Evolutionary conservation across 2,113 vertebrate species (phyloP), one percentile per base, ranked within the genome.

Genomic region (Halcyon malimbica): DNA sequence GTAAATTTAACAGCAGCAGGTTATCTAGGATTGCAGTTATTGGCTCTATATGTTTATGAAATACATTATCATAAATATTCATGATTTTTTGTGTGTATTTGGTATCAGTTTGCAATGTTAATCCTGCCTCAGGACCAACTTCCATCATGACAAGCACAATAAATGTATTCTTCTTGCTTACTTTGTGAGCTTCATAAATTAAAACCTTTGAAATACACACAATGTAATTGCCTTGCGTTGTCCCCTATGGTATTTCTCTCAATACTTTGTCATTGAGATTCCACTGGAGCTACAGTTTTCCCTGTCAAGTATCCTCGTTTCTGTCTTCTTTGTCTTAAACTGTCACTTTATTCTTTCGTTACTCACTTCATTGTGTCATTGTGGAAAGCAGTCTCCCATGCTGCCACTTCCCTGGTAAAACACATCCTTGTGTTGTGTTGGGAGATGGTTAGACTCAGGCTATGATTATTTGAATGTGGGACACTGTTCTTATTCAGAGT

Each of bases 61-160:
- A 87, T 86, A 71, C 3, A 78, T 96, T 92, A 83, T 88, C 42
- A 95, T 97, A 94, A 95, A 96, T 96, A 96, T 96, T 96, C 16
- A 92, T 94, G 8, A 35, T 56, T 87, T 89, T 77, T 87, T 83
- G 21, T 69, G 16, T 70, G 35, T 77, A 68, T 83, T 90, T 86
- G 63, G 25, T 91, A 90, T 24, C 65, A 51, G 56, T 93, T 94
- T 89, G 69, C 88, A 83, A 35, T 41, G 64, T 92, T 93, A 94
- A 94, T 95, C 42, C 56, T 92, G 83, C 83, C 83, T 93, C 54
- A 83, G 86, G 85, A 92, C 80, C 23, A 90, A 37, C 42, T 93
- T 86, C 70, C 28, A 35, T 83, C 80, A 53, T 29, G 51, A 56
- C 76, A 93, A 91, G 39, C 89, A 91, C 19, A 53, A 87, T 60